A percentile compares a stretch with the other conserved stretches of the same genome.
These are phyloP conservation scores for Chirona hameri DNA, from an alignment of 2,888 invertebrate genomes.

Conservation along the genomic window DNA sequence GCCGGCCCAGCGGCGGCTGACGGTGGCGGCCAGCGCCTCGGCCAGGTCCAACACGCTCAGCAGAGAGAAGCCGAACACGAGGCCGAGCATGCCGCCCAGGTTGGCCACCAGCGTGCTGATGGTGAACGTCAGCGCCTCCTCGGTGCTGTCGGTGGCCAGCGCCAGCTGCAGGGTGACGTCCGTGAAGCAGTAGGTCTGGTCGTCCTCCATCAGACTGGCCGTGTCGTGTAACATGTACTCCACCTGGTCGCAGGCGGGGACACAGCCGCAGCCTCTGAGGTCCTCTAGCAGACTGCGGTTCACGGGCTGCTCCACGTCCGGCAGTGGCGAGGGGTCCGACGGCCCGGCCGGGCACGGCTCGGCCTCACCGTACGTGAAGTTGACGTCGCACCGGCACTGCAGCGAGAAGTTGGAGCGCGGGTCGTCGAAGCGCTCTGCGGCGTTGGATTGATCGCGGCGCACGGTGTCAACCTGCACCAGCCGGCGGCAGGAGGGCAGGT, in stretches of 20 bases:
- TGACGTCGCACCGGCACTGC: neutral
- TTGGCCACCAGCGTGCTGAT: no score
- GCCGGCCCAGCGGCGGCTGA: no score
- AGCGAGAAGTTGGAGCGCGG: neutral
- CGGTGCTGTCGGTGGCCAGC: no score
- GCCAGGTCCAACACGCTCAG: no score
- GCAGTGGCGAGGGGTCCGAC: neutral
- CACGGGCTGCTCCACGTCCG: neutral
- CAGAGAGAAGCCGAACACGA: no score
- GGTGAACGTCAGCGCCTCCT: no score
- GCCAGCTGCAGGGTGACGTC: no score
- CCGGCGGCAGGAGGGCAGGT: neutral
- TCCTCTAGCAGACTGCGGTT: neutral
- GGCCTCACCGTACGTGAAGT: neutral
- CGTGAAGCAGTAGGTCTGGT: no score
- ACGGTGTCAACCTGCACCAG: neutral
- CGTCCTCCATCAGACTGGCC: no score
- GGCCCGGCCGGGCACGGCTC: neutral
- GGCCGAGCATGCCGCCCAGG: no score
- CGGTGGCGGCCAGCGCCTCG: no score
- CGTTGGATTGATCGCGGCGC: neutral
- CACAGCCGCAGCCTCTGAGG: neutral
- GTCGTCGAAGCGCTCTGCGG: neutral
- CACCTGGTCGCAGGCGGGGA: neutral
- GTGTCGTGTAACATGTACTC: no score